Conservation (phyloP, 2,113 vertebrate genomes). For the Tringa solitaria region DNA sequence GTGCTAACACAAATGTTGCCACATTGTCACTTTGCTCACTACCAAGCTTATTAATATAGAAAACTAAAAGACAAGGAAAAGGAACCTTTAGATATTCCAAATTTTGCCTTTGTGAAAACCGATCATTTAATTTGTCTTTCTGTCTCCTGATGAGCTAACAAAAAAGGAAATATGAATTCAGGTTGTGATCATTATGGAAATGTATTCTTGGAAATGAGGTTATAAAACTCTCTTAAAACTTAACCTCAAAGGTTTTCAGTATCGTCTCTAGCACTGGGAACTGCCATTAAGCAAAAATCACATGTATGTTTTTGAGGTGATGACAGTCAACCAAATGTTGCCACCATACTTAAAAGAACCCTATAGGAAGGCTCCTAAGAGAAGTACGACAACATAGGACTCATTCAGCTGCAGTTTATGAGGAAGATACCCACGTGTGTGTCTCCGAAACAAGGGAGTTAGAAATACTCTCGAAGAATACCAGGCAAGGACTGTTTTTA, state of each 20-base stretch:
- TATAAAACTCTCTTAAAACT: background rate
- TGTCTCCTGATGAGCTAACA: background rate
- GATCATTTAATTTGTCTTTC: background rate
- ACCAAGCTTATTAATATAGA: background rate
- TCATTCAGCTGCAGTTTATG: background rate
- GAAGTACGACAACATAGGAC: background rate
- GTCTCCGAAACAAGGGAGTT: background rate
- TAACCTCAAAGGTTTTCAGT: background rate
- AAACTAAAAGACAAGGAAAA: background rate
- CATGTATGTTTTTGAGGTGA: rapidly evolving
- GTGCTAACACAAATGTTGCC: background rate
- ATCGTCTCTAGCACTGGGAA: background rate
- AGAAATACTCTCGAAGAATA: background rate
- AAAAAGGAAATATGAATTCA: background rate
- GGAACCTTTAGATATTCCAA: background rate
- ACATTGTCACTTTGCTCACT: background rate
- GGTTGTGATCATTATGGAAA: background rate
- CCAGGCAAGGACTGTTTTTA: background rate
- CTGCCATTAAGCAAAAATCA: background rate
- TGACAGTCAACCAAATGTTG: background rate
- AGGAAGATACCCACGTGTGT: background rate
- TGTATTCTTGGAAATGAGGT: background rate
- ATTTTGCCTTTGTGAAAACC: background rate
- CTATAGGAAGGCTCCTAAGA: background rate
- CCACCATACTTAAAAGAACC: background rate